Evolutionary conservation across 2,113 vertebrate species (phyloP).

Genomic region (Lutjanus erythropterus): DNA sequence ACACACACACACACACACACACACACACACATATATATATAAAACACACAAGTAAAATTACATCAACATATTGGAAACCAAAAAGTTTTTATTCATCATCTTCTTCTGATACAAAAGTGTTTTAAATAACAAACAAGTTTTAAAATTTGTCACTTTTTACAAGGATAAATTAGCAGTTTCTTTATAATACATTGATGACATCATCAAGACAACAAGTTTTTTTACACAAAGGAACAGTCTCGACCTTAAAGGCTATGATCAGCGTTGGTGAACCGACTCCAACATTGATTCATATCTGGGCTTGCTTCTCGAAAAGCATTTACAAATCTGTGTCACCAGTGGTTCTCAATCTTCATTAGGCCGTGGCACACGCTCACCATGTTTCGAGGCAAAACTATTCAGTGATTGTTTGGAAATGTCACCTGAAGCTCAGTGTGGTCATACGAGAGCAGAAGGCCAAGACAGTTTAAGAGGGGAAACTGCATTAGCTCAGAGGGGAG

Average conservation of each 20-base stretch:
- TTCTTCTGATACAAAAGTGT: conserved; percentile 86
- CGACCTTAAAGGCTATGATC: conserved; percentile 66
- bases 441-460: conserved; percentile 42
- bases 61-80: conserved; percentile 57
- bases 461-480: conserved; percentile 44
- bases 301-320: conserved; percentile 47
- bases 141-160: conserved; percentile 70
- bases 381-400: conserved; percentile 47
- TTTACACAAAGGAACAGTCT: conserved; percentile 67
- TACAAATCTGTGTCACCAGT: conserved; percentile 46
- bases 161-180: conserved; percentile 88
- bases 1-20: not conserved
- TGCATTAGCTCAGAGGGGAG: conserved; percentile 69
- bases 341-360: conserved; percentile 49
- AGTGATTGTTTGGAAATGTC: conserved; percentile 66
- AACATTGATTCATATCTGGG: conserved; percentile 43
- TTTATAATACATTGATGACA: conserved; percentile 80
- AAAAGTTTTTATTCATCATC: conserved; percentile 82
- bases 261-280: conserved; percentile 34
- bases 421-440: conserved; percentile 61
- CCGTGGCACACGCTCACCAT: conserved; percentile 5
- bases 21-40: not conserved
- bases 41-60: not conserved
- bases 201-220: conserved; percentile 64
- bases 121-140: conserved; percentile 86